phyloP scores from a whole-genome alignment of 2,113 vertebrate species.

The Odontesthes bonariensis region DNA sequence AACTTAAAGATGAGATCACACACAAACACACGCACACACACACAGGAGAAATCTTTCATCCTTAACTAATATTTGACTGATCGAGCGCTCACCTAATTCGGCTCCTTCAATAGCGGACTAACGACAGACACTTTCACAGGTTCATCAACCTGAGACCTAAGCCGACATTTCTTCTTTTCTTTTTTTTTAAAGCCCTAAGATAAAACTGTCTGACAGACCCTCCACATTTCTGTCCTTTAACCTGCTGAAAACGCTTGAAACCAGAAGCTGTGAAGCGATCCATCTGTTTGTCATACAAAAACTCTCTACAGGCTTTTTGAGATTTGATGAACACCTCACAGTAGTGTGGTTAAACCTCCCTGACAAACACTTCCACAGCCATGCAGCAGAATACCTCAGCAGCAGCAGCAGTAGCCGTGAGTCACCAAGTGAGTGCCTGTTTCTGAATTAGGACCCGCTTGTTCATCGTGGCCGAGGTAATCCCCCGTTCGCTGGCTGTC shows the following conservation, averaged over 20 bases:
- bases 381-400: conserved; percentile 54
- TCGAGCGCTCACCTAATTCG: no score
- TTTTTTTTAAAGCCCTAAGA: no score
- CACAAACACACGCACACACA: no score
- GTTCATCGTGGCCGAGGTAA: conserved; percentile 75
- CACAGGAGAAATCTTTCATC: no score
- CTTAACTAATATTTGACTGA: no score
- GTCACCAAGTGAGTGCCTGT: conserved; percentile 64
- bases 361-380: conserved; percentile 15
- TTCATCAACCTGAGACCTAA: no score
- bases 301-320: background rate
- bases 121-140: no score
- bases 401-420: conserved; percentile 46
- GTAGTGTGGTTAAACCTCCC: conserved; percentile 15
- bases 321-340: background rate
- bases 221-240: no score
- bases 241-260: background rate
- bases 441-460: conserved; percentile 75
- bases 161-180: no score
- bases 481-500: conserved; percentile 74
- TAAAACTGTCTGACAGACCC: no score
- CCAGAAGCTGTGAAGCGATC: background rate
- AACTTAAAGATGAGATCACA: no score
- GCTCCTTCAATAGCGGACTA: no score
- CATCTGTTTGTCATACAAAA: background rate